Base-by-base conservation (phyloP, 2,888 invertebrate genomes). In the Theodoxus fluviatilis region DNA sequence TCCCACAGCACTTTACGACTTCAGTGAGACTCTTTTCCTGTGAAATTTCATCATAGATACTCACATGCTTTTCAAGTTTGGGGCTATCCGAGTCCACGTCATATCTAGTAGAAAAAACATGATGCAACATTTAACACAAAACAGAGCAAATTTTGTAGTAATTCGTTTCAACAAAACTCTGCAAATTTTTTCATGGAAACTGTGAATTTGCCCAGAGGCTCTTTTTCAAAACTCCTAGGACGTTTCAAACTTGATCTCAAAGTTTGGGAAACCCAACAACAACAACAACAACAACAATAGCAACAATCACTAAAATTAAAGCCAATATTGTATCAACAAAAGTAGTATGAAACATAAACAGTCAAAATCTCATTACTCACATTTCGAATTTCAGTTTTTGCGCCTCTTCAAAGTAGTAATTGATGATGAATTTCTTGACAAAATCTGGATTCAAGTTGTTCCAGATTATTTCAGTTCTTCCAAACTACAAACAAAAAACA, bases 381-480 rank as follows among this genome's bases (percentile, higher is more conserved):
- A 86, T 76, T 79, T 86, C 85, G 80, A 86, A 85, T 68, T 81
- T 84, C 2, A 86, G 77, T 72, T 84, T 85, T 76, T 86, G 86
- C 33, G 81, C 78, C 74, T 86, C 83, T 75, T 86, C 86, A 81
- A 86, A 86, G 75, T 78, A 84, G 69, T 85, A 86, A 64, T 86
- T 82, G 71, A 86, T 75, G 18, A 83, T 77, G 79, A 86, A 86
- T 73, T 86, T 86, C 74, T 84, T 89, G 1, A 88, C 88, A 88
- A 91, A 91, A 47, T 86, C 87, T 31, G 91, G 91, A 81, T 90
- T 89, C 70, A 89, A 78, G 68, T 89, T 89, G 78, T 88, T 89
- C 83, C 88, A 89, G 55, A 89, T 86, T 57, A 88, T 88, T 80
- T 91, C 90, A 65, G 90, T 90, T 75, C 90, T 86, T 81, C 87